Evolutionary conservation across 2,797 vertebrate species (phyloP).

Genomic region (Enoplosus armatus): DNA sequence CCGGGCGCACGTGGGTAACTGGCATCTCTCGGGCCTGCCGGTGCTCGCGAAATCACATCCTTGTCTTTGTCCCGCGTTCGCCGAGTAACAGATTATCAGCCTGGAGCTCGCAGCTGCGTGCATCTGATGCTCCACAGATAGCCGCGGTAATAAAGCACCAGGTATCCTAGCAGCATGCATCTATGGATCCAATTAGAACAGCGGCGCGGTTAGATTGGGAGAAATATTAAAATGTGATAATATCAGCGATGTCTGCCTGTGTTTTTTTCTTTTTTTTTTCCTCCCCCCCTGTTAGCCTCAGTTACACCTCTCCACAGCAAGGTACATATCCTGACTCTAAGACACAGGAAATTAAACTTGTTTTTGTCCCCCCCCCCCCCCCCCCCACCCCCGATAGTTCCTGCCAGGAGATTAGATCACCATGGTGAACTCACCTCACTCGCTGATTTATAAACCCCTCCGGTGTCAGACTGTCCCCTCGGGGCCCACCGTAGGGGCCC

Average conservation of each 20-base stretch:
- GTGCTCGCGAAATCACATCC: slow-evolving; percentile 31
- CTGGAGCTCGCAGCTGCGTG: slow-evolving; percentile 13
- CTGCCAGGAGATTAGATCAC: slow-evolving; percentile 84
- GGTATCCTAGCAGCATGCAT: slow-evolving; percentile 22
- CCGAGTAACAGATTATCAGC: slow-evolving; percentile 27
- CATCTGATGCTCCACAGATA: slow-evolving; percentile 23
- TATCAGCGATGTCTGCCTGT: slow-evolving; percentile 66
- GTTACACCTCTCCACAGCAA: slow-evolving; percentile 42
- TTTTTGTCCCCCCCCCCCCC: slow-evolving; percentile 74
- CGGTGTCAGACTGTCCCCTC: slow-evolving; percentile 69
- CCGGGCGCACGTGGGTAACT: slow-evolving; percentile 27
- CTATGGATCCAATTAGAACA: slow-evolving; percentile 69
- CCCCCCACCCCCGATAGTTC: slow-evolving; percentile 77
- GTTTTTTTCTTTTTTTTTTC: slow-evolving; percentile 23
- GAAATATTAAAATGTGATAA: slow-evolving; percentile 79
- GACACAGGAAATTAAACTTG: slow-evolving; percentile 79
- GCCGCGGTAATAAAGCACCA: slow-evolving; percentile 37
- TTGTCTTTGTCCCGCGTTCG: slow-evolving; percentile 26
- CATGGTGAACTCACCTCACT: slow-evolving; percentile 77
- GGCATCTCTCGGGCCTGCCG: slow-evolving; percentile 13
- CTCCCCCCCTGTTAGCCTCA: slow-evolving; percentile 44
- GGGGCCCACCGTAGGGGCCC: slow-evolving; percentile 71
- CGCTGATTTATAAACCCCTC: slow-evolving; percentile 78
- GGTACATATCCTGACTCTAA: slow-evolving; percentile 64
- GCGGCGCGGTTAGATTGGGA: slow-evolving; percentile 48